Percentiles rank a stretch among this genome's conserved stretches.
Conservation (phyloP, 2,797 vertebrate species). For the Tauraco hartlaubi region DNA sequence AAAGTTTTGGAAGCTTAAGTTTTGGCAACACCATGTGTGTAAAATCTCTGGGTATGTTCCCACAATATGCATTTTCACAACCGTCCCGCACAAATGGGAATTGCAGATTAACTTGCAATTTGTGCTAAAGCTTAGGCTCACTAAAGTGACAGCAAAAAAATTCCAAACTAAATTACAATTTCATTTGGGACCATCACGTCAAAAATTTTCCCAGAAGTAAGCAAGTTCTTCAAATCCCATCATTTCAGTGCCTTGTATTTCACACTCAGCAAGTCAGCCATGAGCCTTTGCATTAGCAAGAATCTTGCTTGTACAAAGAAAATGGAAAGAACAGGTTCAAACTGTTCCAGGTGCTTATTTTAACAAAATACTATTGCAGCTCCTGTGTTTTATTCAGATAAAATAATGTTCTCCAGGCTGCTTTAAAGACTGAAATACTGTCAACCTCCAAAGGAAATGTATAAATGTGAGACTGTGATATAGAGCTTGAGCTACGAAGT, state of each 20-base stretch:
- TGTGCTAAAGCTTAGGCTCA: background rate
- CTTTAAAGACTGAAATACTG: background rate
- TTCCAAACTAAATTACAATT: background rate
- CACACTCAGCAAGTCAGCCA: background rate
- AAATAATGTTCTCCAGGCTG: background rate
- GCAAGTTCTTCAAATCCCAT: background rate
- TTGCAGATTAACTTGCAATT: background rate
- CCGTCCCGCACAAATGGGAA: background rate
- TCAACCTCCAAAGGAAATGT: background rate
- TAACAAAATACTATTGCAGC: background rate
- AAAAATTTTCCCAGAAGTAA: background rate
- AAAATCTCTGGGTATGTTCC: background rate
- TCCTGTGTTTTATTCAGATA: background rate
- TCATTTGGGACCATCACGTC: background rate
- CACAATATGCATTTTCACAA: background rate
- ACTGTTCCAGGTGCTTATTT: background rate
- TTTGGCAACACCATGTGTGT: background rate
- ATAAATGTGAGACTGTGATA: background rate
- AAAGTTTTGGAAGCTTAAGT: background rate
- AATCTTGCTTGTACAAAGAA: background rate
- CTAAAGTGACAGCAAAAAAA: background rate
- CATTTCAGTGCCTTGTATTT: background rate
- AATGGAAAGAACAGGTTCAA: background rate
- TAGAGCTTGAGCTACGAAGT: rapidly evolving
- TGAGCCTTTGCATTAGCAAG: background rate